phyloP scores from a whole-genome alignment of 2,113 vertebrate genomes.

The Probosciger aterrimus region DNA sequence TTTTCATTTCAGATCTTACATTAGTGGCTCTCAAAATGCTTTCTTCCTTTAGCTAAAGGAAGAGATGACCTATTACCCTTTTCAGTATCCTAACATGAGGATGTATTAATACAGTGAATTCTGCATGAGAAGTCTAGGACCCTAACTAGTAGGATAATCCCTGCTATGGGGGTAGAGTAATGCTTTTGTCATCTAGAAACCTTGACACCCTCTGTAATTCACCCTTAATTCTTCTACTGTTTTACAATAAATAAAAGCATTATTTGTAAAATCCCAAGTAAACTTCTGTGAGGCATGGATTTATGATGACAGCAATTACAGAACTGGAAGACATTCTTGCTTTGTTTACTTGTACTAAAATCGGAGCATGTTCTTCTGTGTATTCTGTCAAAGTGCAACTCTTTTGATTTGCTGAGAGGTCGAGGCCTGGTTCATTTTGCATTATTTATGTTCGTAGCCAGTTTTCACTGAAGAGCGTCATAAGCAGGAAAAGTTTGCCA shows the following conservation, averaged over 20 bases:
- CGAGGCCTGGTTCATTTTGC: neutral
- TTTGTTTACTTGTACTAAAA: neutral
- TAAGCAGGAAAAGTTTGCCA: conserved; percentile 11
- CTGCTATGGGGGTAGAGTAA: neutral
- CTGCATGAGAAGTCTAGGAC: neutral
- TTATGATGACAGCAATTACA: neutral
- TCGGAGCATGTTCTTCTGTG: neutral
- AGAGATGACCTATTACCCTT: neutral
- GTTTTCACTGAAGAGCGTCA: neutral
- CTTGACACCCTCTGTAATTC: neutral
- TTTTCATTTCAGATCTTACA: neutral
- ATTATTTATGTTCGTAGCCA: neutral
- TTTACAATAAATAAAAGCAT: neutral
- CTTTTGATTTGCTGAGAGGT: neutral
- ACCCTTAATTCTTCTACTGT: neutral
- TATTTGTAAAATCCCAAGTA: neutral
- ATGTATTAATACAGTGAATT: neutral
- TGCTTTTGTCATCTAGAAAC: neutral
- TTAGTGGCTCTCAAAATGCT: neutral
- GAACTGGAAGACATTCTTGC: neutral
- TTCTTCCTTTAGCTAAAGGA: neutral
- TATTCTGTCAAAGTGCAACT: neutral
- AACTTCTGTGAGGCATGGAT: neutral
- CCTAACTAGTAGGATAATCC: neutral
- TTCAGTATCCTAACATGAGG: neutral